phyloP scores from a whole-genome alignment of 2,113 vertebrate genomes.

The Callocephalon fimbriatum region DNA sequence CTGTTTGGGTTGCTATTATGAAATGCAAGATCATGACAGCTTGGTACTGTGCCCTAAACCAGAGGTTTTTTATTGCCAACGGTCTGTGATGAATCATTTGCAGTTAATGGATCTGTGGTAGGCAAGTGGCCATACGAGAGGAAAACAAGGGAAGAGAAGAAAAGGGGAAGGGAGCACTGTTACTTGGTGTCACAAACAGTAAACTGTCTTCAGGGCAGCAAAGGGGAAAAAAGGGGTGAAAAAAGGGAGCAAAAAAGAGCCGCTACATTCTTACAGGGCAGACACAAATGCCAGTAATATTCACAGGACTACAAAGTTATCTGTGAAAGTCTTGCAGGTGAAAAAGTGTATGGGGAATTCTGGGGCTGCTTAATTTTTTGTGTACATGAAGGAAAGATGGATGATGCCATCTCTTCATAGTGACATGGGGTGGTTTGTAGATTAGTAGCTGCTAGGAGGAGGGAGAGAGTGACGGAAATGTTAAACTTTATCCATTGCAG shows the following conservation, averaged over 20 bases:
- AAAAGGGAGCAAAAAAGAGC: background rate
- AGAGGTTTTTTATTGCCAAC: background rate
- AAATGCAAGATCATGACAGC: background rate
- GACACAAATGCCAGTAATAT: background rate
- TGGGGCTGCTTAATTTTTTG: background rate
- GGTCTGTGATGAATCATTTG: conserved; percentile 25
- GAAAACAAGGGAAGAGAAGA: background rate
- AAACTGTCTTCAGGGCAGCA: background rate
- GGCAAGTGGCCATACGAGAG: background rate
- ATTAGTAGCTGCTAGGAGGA: background rate
- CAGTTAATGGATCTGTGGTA: background rate
- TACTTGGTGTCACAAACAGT: background rate
- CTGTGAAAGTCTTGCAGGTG: background rate
- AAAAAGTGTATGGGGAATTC: background rate
- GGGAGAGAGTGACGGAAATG: background rate
- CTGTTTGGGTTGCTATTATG: background rate
- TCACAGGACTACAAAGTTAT: background rate
- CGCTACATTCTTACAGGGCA: background rate
- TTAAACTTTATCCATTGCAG: background rate
- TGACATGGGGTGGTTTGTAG: background rate
- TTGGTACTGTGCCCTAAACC: background rate
- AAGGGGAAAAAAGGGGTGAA: background rate
- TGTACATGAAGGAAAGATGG: background rate
- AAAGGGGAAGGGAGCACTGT: conserved; percentile 10
- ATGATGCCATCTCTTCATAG: background rate